Base-by-base conservation (phyloP, 2,888 invertebrate genomes). In the Lepas anatifera region DNA sequence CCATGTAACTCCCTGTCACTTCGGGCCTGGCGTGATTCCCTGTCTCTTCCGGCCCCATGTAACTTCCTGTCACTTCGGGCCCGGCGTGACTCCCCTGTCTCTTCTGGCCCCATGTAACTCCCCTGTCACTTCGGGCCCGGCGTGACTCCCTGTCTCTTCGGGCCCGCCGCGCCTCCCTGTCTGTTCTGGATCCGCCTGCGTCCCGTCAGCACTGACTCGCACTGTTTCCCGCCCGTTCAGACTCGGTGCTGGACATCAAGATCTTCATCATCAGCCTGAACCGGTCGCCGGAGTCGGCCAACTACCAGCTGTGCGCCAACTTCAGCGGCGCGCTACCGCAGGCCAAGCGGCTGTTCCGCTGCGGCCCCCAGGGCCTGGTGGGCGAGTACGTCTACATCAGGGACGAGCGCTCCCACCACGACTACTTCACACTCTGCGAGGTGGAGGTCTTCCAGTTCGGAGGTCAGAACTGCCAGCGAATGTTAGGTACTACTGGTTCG, bases 341-440 rank as follows among this genome's bases (percentile, higher is more conserved):
- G 13, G 72, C 75, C 16, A 72, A 75, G 11, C 70, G 75, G 10
- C 71, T 78, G 68, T 70, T 74, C n/a, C 78, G 78, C 71, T 75
- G 77, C 46, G 76, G 76, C n/a, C 76, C 76, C 1, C 71, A 73
- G 35, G 78, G 77, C 2, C 76, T 77, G 37, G 72, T 73, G 22
- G 78, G 78, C 7, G 75, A 76, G 35, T 76, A 76, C 71, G 75
- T 78, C 16, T 77, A 77, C 72, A 76, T 78, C 41, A 73, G 77
- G 37, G 78, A 78, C 71, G 77, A 77, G 69, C 70, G 77, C 7
- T 73, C 74, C 22, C 74, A 76, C 27, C 73, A 75, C 43, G 77
- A 78, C 43, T 77, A 77, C 70, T 77, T 78, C 73, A 77, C 77
- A 10, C 74, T 78, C 8, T 78, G 78, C 71, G 78, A 78, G 73